These are phyloP conservation scores for Tetrax tetrax DNA, from an alignment of 2,113 vertebrate genomes.

Conservation along the genomic window DNA sequence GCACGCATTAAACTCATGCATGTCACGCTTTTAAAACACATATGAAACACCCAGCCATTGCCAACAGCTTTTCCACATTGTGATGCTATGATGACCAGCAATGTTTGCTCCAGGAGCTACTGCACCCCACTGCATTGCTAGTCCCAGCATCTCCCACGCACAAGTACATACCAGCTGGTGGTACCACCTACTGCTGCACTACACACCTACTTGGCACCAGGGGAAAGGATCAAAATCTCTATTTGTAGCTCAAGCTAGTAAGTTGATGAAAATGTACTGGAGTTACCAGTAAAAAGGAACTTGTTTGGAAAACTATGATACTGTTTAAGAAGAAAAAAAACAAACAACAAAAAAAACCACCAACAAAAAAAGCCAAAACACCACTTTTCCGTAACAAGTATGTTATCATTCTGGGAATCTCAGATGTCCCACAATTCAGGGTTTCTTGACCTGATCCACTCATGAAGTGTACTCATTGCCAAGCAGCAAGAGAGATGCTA, in stretches of 20 bases:
- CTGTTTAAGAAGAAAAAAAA: neutral
- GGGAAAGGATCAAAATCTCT: neutral
- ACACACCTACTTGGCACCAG: neutral
- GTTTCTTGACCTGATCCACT: neutral
- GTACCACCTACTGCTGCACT: neutral
- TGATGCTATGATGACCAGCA: neutral
- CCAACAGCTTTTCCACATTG: neutral
- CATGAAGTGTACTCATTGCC: neutral
- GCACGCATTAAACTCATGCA: rapidly evolving
- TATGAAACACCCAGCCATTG: neutral
- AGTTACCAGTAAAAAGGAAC: neutral
- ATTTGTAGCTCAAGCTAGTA: neutral
- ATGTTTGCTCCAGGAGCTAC: neutral
- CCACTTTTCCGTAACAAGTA: neutral
- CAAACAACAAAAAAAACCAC: too few species aligned
- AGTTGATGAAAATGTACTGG: neutral
- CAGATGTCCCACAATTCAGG: neutral
- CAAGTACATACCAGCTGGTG: too few species aligned
- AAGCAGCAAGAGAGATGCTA: neutral
- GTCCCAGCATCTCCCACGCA: neutral
- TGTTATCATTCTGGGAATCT: neutral
- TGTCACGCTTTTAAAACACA: neutral
- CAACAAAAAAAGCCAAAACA: too few species aligned
- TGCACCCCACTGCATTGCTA: too few species aligned
- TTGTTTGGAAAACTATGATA: neutral